Evolutionary conservation across 2,113 vertebrate genomes (phyloP).

Genomic region (Strix uralensis): DNA sequence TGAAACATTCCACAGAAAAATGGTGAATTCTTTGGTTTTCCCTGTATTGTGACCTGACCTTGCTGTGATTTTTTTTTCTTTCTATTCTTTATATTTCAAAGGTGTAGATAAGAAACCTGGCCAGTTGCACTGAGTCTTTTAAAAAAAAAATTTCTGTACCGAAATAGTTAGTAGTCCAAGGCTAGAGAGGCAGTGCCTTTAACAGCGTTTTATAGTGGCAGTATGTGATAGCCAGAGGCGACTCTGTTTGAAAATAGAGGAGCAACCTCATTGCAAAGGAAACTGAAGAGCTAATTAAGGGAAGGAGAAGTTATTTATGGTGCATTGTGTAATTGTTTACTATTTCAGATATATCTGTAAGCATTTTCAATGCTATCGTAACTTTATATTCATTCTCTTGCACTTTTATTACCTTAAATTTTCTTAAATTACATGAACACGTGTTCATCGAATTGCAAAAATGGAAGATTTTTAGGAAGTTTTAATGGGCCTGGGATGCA

Average conservation of each 20-base stretch:
- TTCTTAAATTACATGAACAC: neutral
- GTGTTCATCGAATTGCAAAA: neutral
- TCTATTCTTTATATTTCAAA: neutral
- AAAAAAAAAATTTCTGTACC: rapidly evolving
- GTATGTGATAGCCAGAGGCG: neutral
- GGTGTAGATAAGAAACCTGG: neutral
- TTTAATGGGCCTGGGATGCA: neutral
- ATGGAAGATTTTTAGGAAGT: neutral
- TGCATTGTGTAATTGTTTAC: neutral
- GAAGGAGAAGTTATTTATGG: neutral
- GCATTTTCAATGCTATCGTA: neutral
- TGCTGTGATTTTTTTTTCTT: neutral
- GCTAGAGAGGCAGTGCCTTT: neutral
- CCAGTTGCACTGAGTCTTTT: neutral
- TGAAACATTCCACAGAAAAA: neutral
- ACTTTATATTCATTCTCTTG: neutral
- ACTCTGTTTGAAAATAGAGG: neutral
- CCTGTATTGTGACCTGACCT: neutral
- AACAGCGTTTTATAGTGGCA: neutral
- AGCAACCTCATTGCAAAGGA: neutral
- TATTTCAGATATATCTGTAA: neutral
- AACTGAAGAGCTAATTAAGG: neutral
- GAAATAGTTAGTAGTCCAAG: neutral
- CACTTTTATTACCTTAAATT: neutral
- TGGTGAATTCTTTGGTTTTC: neutral